These are phyloP conservation scores for Ascidia mentula DNA, from an alignment of 23 tunicate genomes.

Conservation along the genomic window DNA sequence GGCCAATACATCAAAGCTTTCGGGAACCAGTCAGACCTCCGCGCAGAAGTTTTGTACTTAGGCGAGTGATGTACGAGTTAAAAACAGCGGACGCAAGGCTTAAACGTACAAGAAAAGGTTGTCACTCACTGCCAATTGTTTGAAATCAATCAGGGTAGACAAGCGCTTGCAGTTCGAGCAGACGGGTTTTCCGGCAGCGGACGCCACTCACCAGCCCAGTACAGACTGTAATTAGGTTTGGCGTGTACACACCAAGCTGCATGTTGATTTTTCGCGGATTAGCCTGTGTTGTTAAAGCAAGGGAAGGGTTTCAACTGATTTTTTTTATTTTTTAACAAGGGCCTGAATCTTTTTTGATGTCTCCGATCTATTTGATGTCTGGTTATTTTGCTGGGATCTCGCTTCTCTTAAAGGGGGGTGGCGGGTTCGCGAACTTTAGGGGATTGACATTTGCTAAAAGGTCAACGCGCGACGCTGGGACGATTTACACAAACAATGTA, in stretches of 20 bases:
- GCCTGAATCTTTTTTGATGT: too few species aligned
- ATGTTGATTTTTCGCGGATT: constrained; percentile 2
- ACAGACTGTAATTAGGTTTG: not conserved
- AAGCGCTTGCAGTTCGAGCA: not conserved
- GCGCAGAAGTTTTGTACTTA: too few species aligned
- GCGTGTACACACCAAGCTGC: not conserved
- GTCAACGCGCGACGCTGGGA: too few species aligned
- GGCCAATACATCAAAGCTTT: too few species aligned
- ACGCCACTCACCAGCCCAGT: not conserved
- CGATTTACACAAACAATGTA: too few species aligned
- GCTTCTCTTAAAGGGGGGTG: too few species aligned
- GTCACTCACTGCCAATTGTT: not conserved
- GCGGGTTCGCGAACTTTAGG: too few species aligned
- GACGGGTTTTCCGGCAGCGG: not conserved
- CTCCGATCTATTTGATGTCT: constrained; percentile 8
- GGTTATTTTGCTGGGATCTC: not conserved
- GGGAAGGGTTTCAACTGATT: not conserved
- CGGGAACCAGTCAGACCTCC: too few species aligned
- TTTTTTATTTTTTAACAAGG: not conserved
- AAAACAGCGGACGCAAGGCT: too few species aligned
- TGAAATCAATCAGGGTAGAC: not conserved
- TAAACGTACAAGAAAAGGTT: too few species aligned
- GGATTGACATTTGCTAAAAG: too few species aligned
- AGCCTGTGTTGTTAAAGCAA: not conserved
- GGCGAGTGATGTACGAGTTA: too few species aligned